Conservation (phyloP, 1,140 invertebrate species). For the Cydia amplana region DNA sequence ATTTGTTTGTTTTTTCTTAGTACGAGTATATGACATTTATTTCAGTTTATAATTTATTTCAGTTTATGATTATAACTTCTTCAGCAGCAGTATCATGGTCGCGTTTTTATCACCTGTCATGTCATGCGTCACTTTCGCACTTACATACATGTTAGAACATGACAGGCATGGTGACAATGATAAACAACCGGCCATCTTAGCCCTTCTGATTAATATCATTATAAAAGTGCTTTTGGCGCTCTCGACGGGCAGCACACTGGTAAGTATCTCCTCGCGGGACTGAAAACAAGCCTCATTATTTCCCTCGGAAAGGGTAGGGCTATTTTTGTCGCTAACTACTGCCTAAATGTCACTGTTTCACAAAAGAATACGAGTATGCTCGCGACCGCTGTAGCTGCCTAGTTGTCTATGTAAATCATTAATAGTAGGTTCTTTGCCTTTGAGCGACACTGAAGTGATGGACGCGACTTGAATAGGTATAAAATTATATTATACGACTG, state of each 20-base stretch:
- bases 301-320: conserved; percentile 19
- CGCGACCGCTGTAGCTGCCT: neutral
- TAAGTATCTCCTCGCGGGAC: neutral
- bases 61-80: too few species aligned
- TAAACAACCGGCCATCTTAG: too few species aligned
- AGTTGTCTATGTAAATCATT: neutral
- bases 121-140: too few species aligned
- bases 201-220: neutral
- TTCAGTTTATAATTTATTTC: too few species aligned
- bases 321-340: conserved; percentile 26
- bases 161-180: too few species aligned
- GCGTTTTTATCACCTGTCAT: too few species aligned
- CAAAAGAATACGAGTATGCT: conserved; percentile 13
- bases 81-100: too few species aligned
- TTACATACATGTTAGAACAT: too few species aligned
- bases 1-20: too few species aligned
- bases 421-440: neutral
- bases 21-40: too few species aligned
- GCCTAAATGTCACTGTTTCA: conserved; percentile 25
- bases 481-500: too few species aligned
- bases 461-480: neutral
- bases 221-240: neutral
- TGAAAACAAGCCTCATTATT: conserved; percentile 29
- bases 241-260: neutral
- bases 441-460: neutral